phyloP scores from a whole-genome alignment of 2,797 vertebrate species.

The Uromys caudimaculatus region DNA sequence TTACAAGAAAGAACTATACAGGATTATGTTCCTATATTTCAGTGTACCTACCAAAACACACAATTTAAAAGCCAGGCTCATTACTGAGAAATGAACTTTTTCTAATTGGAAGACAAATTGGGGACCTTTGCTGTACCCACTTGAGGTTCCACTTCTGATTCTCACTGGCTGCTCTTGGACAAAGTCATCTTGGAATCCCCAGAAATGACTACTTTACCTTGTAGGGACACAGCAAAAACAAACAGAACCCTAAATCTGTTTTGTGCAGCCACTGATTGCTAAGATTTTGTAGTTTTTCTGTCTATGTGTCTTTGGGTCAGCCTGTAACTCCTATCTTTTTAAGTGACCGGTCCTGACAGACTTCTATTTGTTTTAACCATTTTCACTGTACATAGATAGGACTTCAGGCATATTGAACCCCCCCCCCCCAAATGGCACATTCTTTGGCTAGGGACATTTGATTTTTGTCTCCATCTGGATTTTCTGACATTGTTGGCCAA shows the following conservation, averaged over 20 bases:
- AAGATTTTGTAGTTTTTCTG: slow-evolving; percentile 59
- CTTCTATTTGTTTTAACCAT: slow-evolving; percentile 58
- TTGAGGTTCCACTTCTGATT: slow-evolving; percentile 62
- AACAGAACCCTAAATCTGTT: neutral
- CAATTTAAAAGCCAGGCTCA: slow-evolving; percentile 49
- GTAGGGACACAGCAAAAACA: slow-evolving; percentile 56
- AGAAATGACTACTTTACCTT: slow-evolving; percentile 58
- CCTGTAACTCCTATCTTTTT: slow-evolving; percentile 24
- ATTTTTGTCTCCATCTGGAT: slow-evolving; percentile 70
- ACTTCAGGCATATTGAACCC: slow-evolving; percentile 64
- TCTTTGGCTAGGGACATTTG: slow-evolving; percentile 69
- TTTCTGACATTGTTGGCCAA: slow-evolving; percentile 72
- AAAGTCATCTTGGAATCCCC: slow-evolving; percentile 35
- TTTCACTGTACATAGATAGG: slow-evolving; percentile 69
- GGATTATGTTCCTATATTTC: slow-evolving; percentile 37
- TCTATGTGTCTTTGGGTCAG: slow-evolving; percentile 49
- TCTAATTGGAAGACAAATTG: slow-evolving; percentile 53
- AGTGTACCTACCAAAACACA: slow-evolving; percentile 57
- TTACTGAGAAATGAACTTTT: slow-evolving; percentile 57
- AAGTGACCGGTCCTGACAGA: slow-evolving; percentile 55
- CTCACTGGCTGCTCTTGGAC: slow-evolving; percentile 48
- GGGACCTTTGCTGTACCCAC: slow-evolving; percentile 40
- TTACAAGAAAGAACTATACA: slow-evolving; percentile 61
- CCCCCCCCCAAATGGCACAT: slow-evolving; percentile 65
- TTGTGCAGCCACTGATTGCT: slow-evolving; percentile 59